Evolutionary conservation across 2,888 invertebrate species (phyloP).

Genomic region (Campaea margaritaria): DNA sequence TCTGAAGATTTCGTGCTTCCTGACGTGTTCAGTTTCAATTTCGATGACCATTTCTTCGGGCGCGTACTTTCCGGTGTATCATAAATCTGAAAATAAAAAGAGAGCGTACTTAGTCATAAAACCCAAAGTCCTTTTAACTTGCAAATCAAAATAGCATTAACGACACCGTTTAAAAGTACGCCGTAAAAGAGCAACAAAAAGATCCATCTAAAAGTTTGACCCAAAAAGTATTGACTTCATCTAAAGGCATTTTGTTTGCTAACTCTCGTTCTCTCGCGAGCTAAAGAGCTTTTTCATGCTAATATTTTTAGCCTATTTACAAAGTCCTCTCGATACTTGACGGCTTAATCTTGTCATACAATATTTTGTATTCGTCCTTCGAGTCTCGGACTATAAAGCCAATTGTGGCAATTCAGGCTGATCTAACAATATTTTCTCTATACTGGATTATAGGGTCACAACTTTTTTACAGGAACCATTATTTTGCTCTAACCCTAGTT

Average conservation of each 20-base stretch:
- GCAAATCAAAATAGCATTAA: conserved; percentile 25
- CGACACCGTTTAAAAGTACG: conserved; percentile 26
- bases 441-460: no score
- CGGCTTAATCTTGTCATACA: conserved; percentile 50
- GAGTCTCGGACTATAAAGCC: conserved; percentile 32
- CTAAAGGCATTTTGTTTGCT: conserved; percentile 52
- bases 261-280: conserved; percentile 48
- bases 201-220: conserved; percentile 42
- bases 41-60: conserved; percentile 90
- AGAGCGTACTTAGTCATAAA: conserved; percentile 16
- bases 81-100: conserved; percentile 76
- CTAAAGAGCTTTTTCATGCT: conserved; percentile 59
- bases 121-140: conserved; percentile 14
- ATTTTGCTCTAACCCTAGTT: no score
- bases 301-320: conserved; percentile 57
- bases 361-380: conserved; percentile 47
- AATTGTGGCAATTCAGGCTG: conserved; percentile 23
- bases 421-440: background rate
- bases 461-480: no score
- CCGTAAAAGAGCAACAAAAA: conserved; percentile 32
- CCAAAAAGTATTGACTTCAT: conserved; percentile 48
- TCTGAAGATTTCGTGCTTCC: conserved; percentile 78
- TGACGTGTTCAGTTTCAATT: conserved; percentile 86
- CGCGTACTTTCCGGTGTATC: conserved; percentile 83
- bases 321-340: conserved; percentile 55